Conservation (phyloP, 2,113 vertebrate species). For the Oxygymnocypris stewartii region DNA sequence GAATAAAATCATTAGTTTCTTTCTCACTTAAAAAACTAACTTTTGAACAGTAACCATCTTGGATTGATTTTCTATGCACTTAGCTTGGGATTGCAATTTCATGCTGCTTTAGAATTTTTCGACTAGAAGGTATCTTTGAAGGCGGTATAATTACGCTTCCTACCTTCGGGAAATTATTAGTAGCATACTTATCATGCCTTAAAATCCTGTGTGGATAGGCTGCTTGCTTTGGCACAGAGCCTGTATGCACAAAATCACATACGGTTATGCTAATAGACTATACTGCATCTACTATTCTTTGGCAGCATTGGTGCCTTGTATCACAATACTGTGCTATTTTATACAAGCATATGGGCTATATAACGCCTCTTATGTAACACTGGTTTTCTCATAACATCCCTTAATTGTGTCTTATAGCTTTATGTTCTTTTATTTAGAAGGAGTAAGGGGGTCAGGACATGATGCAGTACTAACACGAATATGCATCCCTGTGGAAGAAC, state of each 20-base stretch:
- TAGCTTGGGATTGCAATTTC: not conserved
- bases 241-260: constrained; percentile 8
- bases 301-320: not conserved
- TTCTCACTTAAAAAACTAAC: no score
- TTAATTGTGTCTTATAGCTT: not conserved
- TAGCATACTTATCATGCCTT: not conserved
- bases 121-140: not conserved
- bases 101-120: constrained; percentile 11
- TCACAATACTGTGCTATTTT: not conserved
- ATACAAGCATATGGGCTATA: not conserved
- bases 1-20: not conserved
- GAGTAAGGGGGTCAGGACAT: not conserved
- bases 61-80: not conserved
- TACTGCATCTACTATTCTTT: not conserved
- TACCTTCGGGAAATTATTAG: not conserved
- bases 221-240: not conserved
- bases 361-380: not conserved
- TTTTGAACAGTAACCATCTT: not conserved
- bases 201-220: not conserved
- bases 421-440: not conserved
- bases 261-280: not conserved
- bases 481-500: not conserved
- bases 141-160: constrained; percentile 1
- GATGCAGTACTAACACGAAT: not conserved
- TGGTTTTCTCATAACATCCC: not conserved